Evolutionary conservation across 2,888 invertebrate species (phyloP).

Genomic region (Invenusta paracnida): DNA sequence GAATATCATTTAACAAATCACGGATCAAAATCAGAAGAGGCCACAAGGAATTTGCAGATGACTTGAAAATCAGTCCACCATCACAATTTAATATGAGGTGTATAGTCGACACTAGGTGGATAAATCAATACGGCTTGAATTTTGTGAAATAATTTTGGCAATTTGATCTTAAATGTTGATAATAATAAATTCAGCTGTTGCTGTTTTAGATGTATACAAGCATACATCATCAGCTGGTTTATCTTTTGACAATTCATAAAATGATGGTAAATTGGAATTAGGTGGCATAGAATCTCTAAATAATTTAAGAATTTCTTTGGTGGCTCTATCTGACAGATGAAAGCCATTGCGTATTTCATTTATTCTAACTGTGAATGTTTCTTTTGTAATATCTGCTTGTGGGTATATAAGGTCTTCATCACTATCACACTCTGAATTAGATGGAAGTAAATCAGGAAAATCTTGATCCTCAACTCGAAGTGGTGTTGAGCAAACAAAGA

Average conservation of each 20-base stretch:
- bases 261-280: not conserved
- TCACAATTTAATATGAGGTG: not conserved
- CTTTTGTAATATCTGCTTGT: not conserved
- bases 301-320: not conserved
- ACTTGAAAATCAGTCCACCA: not conserved
- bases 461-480: not conserved
- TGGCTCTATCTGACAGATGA: not conserved
- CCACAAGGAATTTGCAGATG: not conserved
- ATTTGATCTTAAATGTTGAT: not conserved
- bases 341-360: not conserved
- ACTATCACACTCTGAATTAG: not conserved
- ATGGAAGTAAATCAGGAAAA: not conserved
- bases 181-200: not conserved
- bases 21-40: not conserved
- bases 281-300: not conserved
- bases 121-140: not conserved
- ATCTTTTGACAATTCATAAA: not conserved
- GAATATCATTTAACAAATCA: not conserved
- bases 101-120: not conserved
- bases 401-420: not conserved
- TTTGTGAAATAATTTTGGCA: not conserved
- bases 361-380: not conserved
- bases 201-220: not conserved
- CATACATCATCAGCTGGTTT: not conserved
- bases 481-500: conserved; percentile 10